Percentiles rank a stretch among this genome's conserved stretches.
These are phyloP conservation scores for Simalia tracyae DNA, from an alignment of 2,797 vertebrate species.

Conservation along the genomic window DNA sequence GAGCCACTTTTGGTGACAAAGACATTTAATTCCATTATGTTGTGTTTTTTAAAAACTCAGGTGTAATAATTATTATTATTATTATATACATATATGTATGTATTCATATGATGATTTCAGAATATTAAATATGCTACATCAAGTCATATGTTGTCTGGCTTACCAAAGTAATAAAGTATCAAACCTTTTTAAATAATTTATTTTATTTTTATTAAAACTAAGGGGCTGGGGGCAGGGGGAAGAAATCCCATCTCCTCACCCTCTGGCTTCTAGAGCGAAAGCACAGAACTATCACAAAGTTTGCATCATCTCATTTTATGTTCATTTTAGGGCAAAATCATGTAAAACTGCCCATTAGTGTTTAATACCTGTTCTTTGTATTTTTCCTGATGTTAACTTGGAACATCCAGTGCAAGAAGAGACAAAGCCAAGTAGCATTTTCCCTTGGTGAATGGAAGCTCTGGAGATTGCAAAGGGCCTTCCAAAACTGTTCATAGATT, in stretches of 20 bases:
- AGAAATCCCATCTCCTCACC: conserved; percentile 25
- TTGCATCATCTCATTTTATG: conserved; percentile 78
- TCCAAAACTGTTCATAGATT: background rate
- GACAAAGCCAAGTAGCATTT: conserved; percentile 47
- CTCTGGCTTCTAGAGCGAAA: conserved; percentile 73
- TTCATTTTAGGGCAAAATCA: conserved; percentile 64
- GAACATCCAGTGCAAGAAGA: conserved; percentile 61
- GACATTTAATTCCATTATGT: conserved; percentile 75
- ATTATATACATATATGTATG: conserved; percentile 67
- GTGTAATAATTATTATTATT: conserved; percentile 76
- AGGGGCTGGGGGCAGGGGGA: conserved; percentile 57
- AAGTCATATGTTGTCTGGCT: conserved; percentile 71
- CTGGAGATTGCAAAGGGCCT: background rate
- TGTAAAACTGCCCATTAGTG: conserved; percentile 66
- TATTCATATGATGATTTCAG: conserved; percentile 76
- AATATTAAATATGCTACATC: conserved; percentile 75
- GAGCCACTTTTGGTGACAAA: conserved; percentile 65
- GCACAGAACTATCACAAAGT: conserved; percentile 75
- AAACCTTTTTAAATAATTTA: conserved; percentile 74
- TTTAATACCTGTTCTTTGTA: conserved; percentile 59
- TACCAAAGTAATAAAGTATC: conserved; percentile 72
- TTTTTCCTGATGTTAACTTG: conserved; percentile 49
- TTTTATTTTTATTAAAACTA: conserved; percentile 77
- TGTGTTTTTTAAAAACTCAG: conserved; percentile 72
- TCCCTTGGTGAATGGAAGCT: conserved; percentile 40